Conservation (phyloP, 2,888 invertebrate species). For the Tanypteryx hageni region DNA sequence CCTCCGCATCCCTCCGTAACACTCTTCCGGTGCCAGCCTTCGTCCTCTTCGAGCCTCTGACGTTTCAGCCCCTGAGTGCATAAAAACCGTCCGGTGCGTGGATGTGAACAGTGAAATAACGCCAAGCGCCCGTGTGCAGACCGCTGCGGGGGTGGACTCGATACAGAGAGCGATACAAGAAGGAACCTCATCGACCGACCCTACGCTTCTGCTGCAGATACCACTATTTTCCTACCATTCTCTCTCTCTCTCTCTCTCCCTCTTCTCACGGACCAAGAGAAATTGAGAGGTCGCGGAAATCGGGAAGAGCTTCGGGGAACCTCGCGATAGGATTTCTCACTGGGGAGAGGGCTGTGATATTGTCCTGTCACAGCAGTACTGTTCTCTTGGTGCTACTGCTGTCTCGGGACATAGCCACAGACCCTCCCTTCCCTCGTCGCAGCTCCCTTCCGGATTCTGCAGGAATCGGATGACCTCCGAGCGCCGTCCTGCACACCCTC, state of each 20-base stretch:
- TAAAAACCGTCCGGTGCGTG: no score
- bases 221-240: neutral
- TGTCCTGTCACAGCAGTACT: constrained; percentile 99
- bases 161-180: no score
- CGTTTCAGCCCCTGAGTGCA: no score
- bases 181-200: neutral
- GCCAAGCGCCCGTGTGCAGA: neutral
- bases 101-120: neutral
- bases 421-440: constrained; percentile 68
- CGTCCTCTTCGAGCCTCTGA: no score
- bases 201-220: neutral
- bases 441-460: neutral
- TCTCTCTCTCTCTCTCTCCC: neutral
- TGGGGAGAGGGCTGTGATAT: constrained; percentile 86
- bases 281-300: no score
- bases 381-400: constrained; percentile 86
- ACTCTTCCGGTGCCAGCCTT: no score
- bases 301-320: constrained; percentile 1
- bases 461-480: neutral
- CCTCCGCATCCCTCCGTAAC: no score
- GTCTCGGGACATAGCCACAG: constrained; percentile 92
- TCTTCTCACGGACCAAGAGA: no score
- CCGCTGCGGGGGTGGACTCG: neutral
- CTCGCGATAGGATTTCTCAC: constrained; percentile 66
- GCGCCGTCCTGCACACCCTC: neutral